Base-by-base conservation (phyloP, 2,888 invertebrate species). In the Panorpa germanica region DNA sequence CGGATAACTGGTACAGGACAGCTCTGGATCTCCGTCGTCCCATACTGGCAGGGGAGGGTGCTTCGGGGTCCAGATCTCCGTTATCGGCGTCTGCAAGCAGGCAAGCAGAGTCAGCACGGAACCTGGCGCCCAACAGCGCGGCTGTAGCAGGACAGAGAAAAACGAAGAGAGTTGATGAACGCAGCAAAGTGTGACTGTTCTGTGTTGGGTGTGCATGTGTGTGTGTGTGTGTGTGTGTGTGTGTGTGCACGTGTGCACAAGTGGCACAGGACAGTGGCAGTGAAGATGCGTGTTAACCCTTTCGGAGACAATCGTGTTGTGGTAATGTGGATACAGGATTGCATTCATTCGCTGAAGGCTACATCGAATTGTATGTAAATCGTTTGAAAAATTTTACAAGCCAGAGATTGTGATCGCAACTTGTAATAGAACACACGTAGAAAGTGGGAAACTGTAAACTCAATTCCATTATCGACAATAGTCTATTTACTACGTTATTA, bases 1-100 rank as follows among this genome's bases (percentile, higher is more conserved):
- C 93, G 43, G 90, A 91, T 45, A 93, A 70, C 61, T 93, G 91
- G 61, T 93, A 93, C 38, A 93, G 73, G 35, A 93, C 91, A 24
- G 93, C 93, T 49, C 93, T 67, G 51, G 90, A 90, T 46, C 93
- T 69, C 47, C 93, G 66, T 41, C 91, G 63, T 43, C 85, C 86
- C 63, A 88, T 88, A 63, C 86, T 86, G 46, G 80, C 73, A 44
- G 80, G 75, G 42, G 81, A 78, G 36, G 75, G 74, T 43, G 73
- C 71, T 59, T 77, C 76, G 23, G 71, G 68, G 53, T 80, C 78
- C 57, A 80, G 52, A 51, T 70, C 66, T 33, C 70, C 72, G 48
- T 71, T 73, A 50, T 71, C 68, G 62, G 76, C 81, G 68, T 80
- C 77, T 74, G 67, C 64, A 66, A 76, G 66, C 65, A 71, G 70